Base-by-base conservation (phyloP, 2,113 vertebrate genomes). In the Procapra przewalskii region DNA sequence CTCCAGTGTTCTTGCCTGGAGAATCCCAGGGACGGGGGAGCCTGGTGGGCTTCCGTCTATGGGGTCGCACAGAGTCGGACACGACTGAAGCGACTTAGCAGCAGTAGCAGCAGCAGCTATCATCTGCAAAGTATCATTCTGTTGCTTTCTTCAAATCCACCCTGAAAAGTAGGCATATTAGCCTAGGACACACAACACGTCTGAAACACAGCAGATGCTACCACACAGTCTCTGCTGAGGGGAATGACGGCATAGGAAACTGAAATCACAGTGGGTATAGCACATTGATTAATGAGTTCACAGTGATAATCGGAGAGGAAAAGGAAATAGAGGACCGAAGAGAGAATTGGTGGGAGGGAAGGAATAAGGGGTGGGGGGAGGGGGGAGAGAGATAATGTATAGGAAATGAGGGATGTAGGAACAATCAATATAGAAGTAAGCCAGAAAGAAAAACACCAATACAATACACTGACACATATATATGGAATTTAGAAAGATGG, bases 181-280 rank as follows among this genome's bases (percentile, higher is more conserved):
- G 36, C 31, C 25, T 25, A 12, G 31, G 16, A 8, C 2, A 16
- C 15, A 3, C 48, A 43, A 3, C 3, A 1, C 6, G 1, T 60
- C 40, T 83, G 23, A 23, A 3, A 85, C 7, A 27, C 7, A 40
- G 27, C 11, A n/a, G 13, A 50, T 4, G 25, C 57, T 21, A 60
- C 21, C 6, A 60, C 13, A 48, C 1, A 4, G 45, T 60, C 40
- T 92, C 81, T 54, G 13, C 5, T 43, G 15, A 54, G 4, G 2
- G 7, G 9, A 31, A 87, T 87, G 64, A 88, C 3, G 13, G 48
- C 45, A 48, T 40, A 48, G 8, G 62, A 91, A 85, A 64, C n/a
- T n/a, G 31, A 45, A 2, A 21, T 83, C 19, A 71, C 1, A 6
- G 3, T n/a, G 16, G n/a, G 4, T 10, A 57, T 11, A 79, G 48